Conservation (phyloP, 2,113 vertebrate species). For the Neodon shergylaensis region DNA sequence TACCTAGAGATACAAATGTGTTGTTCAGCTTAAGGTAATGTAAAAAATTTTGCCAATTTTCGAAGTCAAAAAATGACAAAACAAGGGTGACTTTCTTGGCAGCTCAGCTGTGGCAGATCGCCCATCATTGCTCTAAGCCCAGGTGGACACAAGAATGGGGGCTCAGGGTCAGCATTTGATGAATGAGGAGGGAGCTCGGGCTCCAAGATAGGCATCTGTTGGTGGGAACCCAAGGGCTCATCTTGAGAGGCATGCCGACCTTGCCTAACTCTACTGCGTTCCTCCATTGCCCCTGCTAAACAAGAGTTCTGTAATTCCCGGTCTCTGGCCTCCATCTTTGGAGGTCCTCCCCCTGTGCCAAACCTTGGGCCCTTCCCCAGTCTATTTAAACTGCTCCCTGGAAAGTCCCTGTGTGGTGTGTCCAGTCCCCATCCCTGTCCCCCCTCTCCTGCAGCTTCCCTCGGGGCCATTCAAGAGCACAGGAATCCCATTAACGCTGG, state of each 20-base stretch:
- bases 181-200: neutral
- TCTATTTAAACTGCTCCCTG: no score
- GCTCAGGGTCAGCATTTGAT: neutral
- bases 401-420: no score
- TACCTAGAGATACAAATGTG: neutral
- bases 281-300: neutral
- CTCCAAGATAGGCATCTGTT: neutral
- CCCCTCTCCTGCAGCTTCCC: no score
- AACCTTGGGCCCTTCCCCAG: no score
- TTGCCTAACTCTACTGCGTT: no score
- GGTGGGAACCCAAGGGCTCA: neutral
- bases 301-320: no score
- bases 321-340: no score
- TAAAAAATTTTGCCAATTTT: neutral
- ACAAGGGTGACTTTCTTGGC: neutral
- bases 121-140: neutral
- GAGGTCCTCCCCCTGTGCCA: no score
- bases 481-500: no score
- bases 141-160: neutral
- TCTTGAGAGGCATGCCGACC: neutral
- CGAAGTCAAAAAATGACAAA: slow-evolving; percentile 20
- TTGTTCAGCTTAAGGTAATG: neutral
- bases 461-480: no score
- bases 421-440: no score
- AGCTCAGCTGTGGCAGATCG: neutral